These are phyloP conservation scores for Metacarcinus magister DNA, from an alignment of 2,888 invertebrate species.

Conservation along the genomic window DNA sequence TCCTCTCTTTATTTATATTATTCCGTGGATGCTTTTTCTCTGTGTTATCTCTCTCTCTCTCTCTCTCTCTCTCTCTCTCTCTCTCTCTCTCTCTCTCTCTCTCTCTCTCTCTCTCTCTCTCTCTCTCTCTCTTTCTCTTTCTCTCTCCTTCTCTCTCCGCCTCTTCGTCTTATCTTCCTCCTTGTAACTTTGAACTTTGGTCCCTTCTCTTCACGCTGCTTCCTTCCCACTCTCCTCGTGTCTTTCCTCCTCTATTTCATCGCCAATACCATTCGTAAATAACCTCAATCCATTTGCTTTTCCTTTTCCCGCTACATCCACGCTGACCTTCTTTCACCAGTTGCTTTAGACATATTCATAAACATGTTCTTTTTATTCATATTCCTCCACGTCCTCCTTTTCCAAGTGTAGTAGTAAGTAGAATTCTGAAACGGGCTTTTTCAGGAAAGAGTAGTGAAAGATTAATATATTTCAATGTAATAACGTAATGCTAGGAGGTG, in stretches of 20 bases:
- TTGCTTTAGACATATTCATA: background rate
- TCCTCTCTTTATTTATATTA: no score
- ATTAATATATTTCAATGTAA: no score
- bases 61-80: background rate
- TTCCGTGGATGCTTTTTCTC: background rate
- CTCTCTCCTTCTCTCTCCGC: background rate
- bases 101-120: constrained; percentile 26
- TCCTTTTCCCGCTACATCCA: background rate
- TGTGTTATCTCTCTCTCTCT: background rate
- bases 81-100: constrained; percentile 26
- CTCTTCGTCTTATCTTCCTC: background rate
- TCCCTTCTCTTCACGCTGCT: background rate
- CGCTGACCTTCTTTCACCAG: background rate
- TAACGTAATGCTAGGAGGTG: no score
- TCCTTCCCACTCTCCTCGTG: background rate
- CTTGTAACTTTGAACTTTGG: background rate
- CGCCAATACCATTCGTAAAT: background rate
- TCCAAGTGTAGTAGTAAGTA: no score
- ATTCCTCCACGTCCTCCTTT: no score
- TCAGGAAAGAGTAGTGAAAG: no score
- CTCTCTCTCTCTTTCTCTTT: constrained; percentile 26
- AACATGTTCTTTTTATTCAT: background rate
- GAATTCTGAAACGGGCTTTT: no score
- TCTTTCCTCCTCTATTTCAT: background rate
- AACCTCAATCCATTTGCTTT: background rate